Percentiles rank a stretch among this genome's conserved stretches.
These are phyloP conservation scores for Zygothrica quintamaculata DNA, from an alignment of 2,888 invertebrate species.

Conservation along the genomic window DNA sequence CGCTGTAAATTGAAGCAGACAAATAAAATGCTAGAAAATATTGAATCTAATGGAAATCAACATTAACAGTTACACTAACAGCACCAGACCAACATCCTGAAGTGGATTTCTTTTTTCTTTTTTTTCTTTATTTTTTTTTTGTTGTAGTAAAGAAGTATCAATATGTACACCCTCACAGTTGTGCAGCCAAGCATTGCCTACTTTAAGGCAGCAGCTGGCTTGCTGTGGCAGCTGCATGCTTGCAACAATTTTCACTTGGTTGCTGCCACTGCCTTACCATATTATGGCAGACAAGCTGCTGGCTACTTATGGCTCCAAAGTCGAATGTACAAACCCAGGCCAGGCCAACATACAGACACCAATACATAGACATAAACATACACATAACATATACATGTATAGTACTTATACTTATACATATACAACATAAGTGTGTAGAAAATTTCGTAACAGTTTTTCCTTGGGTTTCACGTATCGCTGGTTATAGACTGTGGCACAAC, in stretches of 20 bases:
- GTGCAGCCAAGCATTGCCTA: constrained; percentile 52
- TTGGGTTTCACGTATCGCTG: constrained; percentile 64
- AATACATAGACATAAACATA: constrained; percentile 11
- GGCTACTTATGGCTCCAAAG: constrained; percentile 67
- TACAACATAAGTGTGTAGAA: constrained; percentile 36
- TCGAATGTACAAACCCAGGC: constrained; percentile 48
- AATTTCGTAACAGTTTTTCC: constrained; percentile 61
- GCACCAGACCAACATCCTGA: neutral
- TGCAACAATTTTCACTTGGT: constrained; percentile 51
- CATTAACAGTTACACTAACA: constrained; percentile 11
- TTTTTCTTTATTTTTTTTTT: no score
- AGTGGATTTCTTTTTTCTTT: neutral
- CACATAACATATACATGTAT: neutral
- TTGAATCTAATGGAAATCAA: constrained; percentile 59
- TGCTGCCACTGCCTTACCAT: constrained; percentile 43
- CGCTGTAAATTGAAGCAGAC: constrained; percentile 48
- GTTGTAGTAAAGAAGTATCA: neutral
- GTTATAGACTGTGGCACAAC: constrained; percentile 72
- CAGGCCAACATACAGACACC: constrained; percentile 42
- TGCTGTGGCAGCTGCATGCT: constrained; percentile 33
- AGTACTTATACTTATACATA: constrained; percentile 7
- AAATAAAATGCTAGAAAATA: constrained; percentile 69
- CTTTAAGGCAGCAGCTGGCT: constrained; percentile 43
- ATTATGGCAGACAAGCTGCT: constrained; percentile 65
- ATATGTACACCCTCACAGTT: constrained; percentile 41